Evolutionary conservation across 2,797 vertebrate species (phyloP).

Genomic region (Zenarchopterus dispar): DNA sequence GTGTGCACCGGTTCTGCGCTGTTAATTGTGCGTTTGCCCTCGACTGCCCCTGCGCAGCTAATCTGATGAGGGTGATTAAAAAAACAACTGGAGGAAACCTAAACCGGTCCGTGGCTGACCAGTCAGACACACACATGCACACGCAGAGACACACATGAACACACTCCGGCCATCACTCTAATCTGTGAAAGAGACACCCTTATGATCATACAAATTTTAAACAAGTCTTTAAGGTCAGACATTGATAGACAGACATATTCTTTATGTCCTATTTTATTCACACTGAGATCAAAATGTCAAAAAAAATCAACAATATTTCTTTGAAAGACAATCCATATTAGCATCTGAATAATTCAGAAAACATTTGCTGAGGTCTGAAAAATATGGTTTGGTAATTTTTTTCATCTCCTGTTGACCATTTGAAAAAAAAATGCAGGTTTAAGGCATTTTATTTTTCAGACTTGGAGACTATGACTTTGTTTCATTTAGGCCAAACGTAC

Average conservation of each 20-base stretch:
- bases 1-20: slow-evolving; percentile 59
- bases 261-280: background rate
- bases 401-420: no score
- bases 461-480: no score
- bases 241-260: background rate
- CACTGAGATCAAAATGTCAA: background rate
- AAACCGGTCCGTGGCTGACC: slow-evolving; percentile 68
- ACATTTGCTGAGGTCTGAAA: no score
- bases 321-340: no score
- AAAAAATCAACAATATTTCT: no score
- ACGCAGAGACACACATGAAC: slow-evolving; percentile 30
- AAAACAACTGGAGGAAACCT: slow-evolving; percentile 77
- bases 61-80: slow-evolving; percentile 84
- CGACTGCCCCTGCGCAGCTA: slow-evolving; percentile 76
- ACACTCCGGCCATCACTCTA: slow-evolving; percentile 29
- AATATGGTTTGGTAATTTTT: no score
- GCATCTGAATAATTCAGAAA: no score
- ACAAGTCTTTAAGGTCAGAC: background rate
- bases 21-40: slow-evolving; percentile 82
- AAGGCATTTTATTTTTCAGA: no score
- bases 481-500: no score
- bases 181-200: slow-evolving; percentile 25
- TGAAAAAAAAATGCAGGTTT: no score
- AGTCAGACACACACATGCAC: slow-evolving; percentile 40
- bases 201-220: slow-evolving; percentile 40